Evolutionary conservation across 2,797 vertebrate species (phyloP).

Genomic region (Neosilurus mollespiculum): DNA sequence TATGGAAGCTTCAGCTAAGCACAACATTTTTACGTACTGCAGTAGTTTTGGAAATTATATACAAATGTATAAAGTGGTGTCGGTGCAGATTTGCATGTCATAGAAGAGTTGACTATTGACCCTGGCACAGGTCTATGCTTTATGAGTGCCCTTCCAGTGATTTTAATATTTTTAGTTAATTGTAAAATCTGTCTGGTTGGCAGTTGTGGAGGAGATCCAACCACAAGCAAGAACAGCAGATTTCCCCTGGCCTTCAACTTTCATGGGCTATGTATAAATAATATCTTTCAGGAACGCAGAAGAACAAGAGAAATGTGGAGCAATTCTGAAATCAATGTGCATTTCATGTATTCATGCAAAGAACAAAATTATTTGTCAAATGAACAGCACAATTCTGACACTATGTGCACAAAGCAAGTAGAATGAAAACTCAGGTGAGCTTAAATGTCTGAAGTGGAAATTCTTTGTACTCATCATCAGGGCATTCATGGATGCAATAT

Average conservation of each 20-base stretch:
- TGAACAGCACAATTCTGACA: background rate
- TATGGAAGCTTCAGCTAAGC: no score
- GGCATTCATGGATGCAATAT: no score
- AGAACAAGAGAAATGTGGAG: background rate
- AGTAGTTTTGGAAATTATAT: no score
- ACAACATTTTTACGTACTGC: no score
- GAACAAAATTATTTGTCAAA: background rate
- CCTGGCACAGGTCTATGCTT: no score
- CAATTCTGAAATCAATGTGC: background rate
- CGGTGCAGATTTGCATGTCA: no score
- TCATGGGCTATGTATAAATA: background rate
- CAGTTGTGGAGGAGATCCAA: background rate
- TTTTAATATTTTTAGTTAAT: background rate
- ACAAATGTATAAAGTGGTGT: no score
- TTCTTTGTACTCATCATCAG: background rate
- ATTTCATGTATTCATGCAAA: background rate
- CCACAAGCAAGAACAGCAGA: background rate
- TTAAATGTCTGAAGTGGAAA: background rate
- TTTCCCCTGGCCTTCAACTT: background rate
- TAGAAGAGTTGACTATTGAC: no score
- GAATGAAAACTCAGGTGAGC: background rate
- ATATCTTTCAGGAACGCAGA: background rate
- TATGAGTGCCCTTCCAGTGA: no score
- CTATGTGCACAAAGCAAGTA: background rate
- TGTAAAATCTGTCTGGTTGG: background rate